Base-by-base conservation (phyloP, 2,113 vertebrate genomes). In the Vimba vimba region DNA sequence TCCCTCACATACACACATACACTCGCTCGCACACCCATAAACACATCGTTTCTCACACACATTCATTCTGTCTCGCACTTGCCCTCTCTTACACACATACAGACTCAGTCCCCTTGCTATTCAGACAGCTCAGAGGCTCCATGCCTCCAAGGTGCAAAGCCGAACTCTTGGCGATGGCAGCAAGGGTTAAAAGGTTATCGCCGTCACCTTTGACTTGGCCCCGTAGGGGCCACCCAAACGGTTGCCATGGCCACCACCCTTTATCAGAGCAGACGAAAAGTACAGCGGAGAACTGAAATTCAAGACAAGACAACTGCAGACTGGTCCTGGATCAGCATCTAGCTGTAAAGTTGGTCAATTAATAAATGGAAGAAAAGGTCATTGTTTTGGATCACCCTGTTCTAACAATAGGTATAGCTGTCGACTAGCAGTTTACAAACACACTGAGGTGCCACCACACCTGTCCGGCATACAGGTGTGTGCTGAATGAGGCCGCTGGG, bases 101-200 rank as follows among this genome's bases (percentile, higher is more conserved):
- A 66, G 7, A 45, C 19, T 73, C 50, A 59, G 73, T 73, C 47
- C 33, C 17, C 66, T 74, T 27, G 64, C 68, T 76, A 50, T 81
- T 81, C 62, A 84, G 68, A 80, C 62, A 86, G 64, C 77, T 23
- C 68, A 71, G 60, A 77, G 36, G 59, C 77, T 80, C 78, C 59
- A 30, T 80, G 85, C 78, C 68, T 84, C 82, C 84, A 59, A 86
- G 80, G 82, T 88, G 84, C 36, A 89, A 87, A 89, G 81, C 85
- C 60, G 45, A 83, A 82, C 87, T 85, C 74, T 64, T 79, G 57
- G 64, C 30, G 50, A 86, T 74, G 81, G 66, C 87, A 84, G 66
- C 23, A 30, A 27, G 66, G 85, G 86, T 87, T 73, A 78, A 76
- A 85, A 89, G 89, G 89, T 86, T 90, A 90, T 90, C 88, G n/a